A percentile compares a stretch with the other conserved stretches of the same genome.
Evolutionary conservation across 2,888 invertebrate genomes (phyloP).

Genomic region (Cosmia trapezina): DNA sequence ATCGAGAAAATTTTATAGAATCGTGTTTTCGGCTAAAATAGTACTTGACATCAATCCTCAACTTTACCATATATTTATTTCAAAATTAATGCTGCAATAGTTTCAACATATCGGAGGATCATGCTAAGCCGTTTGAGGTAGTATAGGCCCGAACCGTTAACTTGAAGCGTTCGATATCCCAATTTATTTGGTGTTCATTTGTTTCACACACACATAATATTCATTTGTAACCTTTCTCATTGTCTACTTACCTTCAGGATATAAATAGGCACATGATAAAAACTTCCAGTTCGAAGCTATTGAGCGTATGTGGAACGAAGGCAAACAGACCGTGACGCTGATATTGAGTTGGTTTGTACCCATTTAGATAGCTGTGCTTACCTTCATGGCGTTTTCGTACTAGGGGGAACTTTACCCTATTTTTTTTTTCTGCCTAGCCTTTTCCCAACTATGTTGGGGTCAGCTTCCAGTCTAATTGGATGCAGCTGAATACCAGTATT

Average conservation of each 20-base stretch:
- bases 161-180: not conserved
- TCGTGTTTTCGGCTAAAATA: no score
- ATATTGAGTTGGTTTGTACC: conserved; percentile 21
- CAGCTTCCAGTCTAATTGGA: no score
- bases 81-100: no score
- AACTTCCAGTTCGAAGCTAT: conserved; percentile 26
- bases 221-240: not conserved
- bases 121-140: no score
- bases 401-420: not conserved
- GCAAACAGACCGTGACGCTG: conserved; percentile 25
- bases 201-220: not conserved
- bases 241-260: not conserved
- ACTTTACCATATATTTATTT: no score
- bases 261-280: conserved; percentile 27
- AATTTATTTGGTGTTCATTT: not conserved
- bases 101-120: no score
- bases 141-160: not conserved
- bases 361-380: conserved; percentile 8
- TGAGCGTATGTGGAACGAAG: conserved; percentile 32
- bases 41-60: no score
- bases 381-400: not conserved
- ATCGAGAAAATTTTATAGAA: no score
- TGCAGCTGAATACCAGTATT: no score
- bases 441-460: no score
- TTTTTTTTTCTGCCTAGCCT: no score